Percentiles rank a stretch among this genome's conserved stretches.
Conservation (phyloP, 2,888 invertebrate genomes). For the Scrobipalpa atriplicella region DNA sequence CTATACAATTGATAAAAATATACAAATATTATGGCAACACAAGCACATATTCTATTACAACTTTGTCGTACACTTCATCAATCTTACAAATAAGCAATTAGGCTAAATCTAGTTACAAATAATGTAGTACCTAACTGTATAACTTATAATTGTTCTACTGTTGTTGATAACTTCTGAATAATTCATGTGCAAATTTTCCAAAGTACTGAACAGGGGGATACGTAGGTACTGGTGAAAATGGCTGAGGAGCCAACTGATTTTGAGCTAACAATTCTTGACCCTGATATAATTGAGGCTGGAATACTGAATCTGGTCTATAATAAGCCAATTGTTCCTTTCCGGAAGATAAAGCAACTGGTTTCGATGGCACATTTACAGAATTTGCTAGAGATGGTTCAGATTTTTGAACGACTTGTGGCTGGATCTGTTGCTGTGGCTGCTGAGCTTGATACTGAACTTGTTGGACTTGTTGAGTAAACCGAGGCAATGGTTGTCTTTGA, state of each 20-base stretch:
- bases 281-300: constrained; percentile 39
- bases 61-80: too few species aligned
- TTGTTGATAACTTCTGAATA: constrained; percentile 48
- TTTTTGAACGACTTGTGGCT: constrained; percentile 23
- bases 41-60: background rate
- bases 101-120: background rate
- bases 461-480: constrained; percentile 26
- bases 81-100: too few species aligned
- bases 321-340: constrained; percentile 25
- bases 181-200: constrained; percentile 61
- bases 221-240: constrained; percentile 43
- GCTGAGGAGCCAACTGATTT: constrained; percentile 10
- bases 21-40: constrained; percentile 19
- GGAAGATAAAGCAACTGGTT: constrained; percentile 32
- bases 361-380: constrained; percentile 32
- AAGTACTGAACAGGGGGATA: constrained; percentile 65
- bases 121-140: constrained; percentile 16
- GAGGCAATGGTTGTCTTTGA: constrained; percentile 17
- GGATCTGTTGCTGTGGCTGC: constrained; percentile 29
- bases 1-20: background rate
- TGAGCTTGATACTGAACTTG: constrained; percentile 34
- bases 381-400: constrained; percentile 19
- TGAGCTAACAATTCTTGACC: constrained; percentile 31
- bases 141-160: background rate
- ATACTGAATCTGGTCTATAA: constrained; percentile 27